A percentile compares a stretch with the other conserved stretches of the same genome.
Evolutionary conservation across 2,888 invertebrate genomes (phyloP).

Genomic region (Subacronicta megacephala): DNA sequence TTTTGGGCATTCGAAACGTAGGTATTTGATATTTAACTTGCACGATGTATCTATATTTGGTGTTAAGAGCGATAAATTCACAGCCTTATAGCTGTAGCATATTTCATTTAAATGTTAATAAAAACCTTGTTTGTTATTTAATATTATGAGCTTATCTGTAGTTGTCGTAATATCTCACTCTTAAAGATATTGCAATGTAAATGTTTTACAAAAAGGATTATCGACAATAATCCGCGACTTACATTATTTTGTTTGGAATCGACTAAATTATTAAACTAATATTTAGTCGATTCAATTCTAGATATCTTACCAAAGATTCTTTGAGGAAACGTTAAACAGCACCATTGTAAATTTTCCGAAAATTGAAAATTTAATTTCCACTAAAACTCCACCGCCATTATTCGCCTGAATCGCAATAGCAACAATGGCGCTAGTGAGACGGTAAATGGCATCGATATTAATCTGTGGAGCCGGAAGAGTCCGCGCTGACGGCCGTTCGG

Average conservation of each 20-base stretch:
- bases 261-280: not conserved
- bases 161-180: not conserved
- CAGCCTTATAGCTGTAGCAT: not conserved
- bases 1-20: conserved; percentile 58
- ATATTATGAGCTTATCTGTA: not conserved
- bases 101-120: not conserved
- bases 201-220: not conserved
- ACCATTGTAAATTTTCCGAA: conserved; percentile 27
- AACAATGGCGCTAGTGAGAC: conserved; percentile 81
- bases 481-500: conserved; percentile 85
- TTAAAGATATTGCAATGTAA: not conserved
- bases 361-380: conserved; percentile 53
- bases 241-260: not conserved
- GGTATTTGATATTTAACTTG: conserved; percentile 20
- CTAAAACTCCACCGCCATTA: conserved; percentile 43
- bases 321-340: not conserved
- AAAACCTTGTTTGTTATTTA: conserved; percentile 1
- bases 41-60: conserved; percentile 17
- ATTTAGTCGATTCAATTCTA: not conserved
- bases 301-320: not conserved
- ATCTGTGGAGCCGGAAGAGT: conserved; percentile 87
- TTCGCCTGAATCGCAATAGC: conserved; percentile 75
- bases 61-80: conserved; percentile 13
- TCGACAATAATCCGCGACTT: not conserved
- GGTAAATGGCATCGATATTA: conserved; percentile 87